Conservation (phyloP, 2,113 vertebrate species). For the Semnornis frantzii region DNA sequence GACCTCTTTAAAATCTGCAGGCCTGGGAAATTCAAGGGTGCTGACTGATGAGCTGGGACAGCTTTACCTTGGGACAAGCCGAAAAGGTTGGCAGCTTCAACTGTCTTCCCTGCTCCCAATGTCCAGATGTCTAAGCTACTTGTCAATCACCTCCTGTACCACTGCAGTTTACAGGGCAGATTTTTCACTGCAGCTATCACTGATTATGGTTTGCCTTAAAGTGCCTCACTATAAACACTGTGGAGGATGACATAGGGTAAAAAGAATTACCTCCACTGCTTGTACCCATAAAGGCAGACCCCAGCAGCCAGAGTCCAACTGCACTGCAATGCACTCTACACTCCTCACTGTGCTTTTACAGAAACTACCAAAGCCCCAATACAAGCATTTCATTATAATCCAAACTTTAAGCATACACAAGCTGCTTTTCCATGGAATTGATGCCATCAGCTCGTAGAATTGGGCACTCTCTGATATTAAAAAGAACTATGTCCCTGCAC, state of each 20-base stretch:
- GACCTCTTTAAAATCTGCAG: neutral
- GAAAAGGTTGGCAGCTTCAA: conserved; percentile 54
- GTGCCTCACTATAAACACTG: neutral
- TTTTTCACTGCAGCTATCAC: neutral
- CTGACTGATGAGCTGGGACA: conserved; percentile 47
- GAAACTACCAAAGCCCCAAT: neutral
- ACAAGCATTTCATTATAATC: neutral
- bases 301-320: neutral
- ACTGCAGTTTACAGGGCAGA: conserved; percentile 11
- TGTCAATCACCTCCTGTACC: conserved; percentile 37
- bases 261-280: neutral
- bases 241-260: neutral
- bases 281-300: neutral
- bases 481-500: neutral
- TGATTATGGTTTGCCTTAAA: neutral
- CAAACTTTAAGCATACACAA: neutral
- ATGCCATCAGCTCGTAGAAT: neutral
- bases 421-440: neutral
- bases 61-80: conserved; percentile 16
- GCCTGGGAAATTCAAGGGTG: neutral
- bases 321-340: neutral
- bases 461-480: neutral
- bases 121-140: conserved; percentile 29
- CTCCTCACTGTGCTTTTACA: neutral
- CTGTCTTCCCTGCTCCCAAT: neutral